Conservation (phyloP, 2,113 vertebrate species). For the Channa maculata region DNA sequence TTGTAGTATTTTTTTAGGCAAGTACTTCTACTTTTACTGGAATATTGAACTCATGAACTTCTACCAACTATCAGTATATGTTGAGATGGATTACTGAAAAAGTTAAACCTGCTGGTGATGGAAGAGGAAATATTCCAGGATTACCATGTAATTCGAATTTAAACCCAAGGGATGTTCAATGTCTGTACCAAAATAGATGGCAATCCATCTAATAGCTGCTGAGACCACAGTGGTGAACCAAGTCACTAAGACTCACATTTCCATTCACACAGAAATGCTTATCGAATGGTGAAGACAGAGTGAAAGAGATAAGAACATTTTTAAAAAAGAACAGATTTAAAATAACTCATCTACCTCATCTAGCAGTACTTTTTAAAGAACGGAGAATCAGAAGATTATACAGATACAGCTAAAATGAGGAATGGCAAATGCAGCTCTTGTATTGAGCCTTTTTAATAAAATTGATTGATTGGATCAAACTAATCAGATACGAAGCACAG, state of each 20-base stretch:
- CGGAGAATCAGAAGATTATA: neutral
- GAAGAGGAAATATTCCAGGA: neutral
- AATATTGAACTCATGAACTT: too few relatives aligned
- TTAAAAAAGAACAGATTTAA: neutral
- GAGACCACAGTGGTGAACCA: neutral
- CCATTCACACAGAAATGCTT: neutral
- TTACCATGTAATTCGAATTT: neutral
- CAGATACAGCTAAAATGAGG: neutral
- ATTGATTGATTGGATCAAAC: conserved; percentile 9
- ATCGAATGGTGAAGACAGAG: neutral
- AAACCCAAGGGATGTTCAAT: neutral
- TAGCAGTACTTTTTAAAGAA: neutral
- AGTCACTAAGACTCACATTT: accelerated
- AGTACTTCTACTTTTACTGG: too few relatives aligned
- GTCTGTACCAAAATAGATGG: neutral
- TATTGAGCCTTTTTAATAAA: conserved; percentile 20
- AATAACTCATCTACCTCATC: neutral
- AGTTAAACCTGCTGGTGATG: neutral
- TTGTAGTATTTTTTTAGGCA: too few relatives aligned
- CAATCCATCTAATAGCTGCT: neutral
- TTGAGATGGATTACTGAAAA: neutral
- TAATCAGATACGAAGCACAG: conserved; percentile 9
- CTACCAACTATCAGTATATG: too few relatives aligned
- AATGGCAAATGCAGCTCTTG: neutral
- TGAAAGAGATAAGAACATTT: neutral